Percentiles rank a stretch among this genome's conserved stretches.
Conservation (phyloP, 2,113 vertebrate genomes). For the Urocolius indicus region DNA sequence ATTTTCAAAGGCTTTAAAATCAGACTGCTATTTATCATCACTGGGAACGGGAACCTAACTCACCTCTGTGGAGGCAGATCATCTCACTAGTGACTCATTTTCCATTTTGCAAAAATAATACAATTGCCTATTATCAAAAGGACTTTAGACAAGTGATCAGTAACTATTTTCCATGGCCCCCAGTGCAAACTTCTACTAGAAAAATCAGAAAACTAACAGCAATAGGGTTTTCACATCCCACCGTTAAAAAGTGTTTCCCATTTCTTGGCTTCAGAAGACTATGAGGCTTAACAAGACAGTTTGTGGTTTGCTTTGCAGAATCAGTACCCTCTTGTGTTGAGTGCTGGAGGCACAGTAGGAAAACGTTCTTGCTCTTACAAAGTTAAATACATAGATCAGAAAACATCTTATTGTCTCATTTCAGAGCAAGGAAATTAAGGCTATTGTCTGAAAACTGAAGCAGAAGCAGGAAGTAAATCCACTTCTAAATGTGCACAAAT, state of each 20-base stretch:
- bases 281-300: neutral
- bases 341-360: neutral
- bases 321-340: neutral
- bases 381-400: neutral
- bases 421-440: slow-evolving; percentile 44
- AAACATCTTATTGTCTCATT: slow-evolving; percentile 28
- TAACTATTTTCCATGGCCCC: neutral
- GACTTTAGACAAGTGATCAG: neutral
- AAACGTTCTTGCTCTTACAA: neutral
- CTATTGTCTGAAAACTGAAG: slow-evolving; percentile 53
- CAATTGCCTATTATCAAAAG: neutral
- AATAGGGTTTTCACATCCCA: neutral
- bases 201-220: slow-evolving; percentile 15
- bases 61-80: neutral
- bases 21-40: neutral
- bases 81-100: neutral
- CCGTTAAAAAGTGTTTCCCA: neutral
- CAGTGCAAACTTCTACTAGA: neutral
- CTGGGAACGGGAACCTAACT: neutral
- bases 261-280: neutral
- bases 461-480: slow-evolving; percentile 11
- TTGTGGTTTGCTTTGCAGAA: slow-evolving; percentile 6
- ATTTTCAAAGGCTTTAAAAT: slow-evolving; percentile 9
- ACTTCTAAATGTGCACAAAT: slow-evolving; percentile 4
- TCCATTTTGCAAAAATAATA: neutral